phyloP scores from a whole-genome alignment of 2,797 vertebrate species.

The Catostomus latipinnis region DNA sequence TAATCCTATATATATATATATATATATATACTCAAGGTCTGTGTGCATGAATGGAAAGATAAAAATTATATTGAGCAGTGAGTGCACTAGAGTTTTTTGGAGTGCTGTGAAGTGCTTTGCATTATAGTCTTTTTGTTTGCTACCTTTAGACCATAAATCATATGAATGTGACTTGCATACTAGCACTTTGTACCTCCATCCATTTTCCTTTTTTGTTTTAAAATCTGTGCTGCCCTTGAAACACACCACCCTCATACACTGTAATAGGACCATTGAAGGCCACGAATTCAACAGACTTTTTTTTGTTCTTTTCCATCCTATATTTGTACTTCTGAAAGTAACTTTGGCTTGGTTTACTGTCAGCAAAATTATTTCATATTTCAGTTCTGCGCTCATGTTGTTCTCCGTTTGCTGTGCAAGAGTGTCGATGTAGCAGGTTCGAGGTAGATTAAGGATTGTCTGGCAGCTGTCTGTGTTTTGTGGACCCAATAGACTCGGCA shows the following conservation, averaged over 20 bases:
- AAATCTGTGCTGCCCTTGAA: constrained; percentile 29
- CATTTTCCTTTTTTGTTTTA: constrained; percentile 38
- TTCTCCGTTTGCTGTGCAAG: constrained; percentile 35
- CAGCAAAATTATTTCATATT: constrained; percentile 48
- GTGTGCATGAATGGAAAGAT: not conserved
- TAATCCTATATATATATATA: not conserved
- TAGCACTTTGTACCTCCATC: constrained; percentile 28
- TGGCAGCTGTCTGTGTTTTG: constrained; percentile 62
- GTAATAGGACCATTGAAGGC: constrained; percentile 23
- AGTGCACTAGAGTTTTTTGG: constrained; percentile 3
- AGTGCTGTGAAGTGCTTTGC: constrained; percentile 27
- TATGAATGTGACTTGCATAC: constrained; percentile 21
- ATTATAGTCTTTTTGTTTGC: constrained; percentile 27
- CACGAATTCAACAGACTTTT: not conserved
- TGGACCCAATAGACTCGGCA: constrained; percentile 60
- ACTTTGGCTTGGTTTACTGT: constrained; percentile 45
- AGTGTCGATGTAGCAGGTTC: constrained; percentile 63
- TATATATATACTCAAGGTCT: constrained; percentile 10
- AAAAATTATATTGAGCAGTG: constrained; percentile 14
- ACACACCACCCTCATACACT: not conserved
- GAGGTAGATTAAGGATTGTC: constrained; percentile 61
- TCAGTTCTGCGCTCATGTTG: constrained; percentile 36
- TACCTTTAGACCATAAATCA: constrained; percentile 43
- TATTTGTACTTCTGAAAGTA: constrained; percentile 26
- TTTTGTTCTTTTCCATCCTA: not conserved